Percentiles rank a stretch among this genome's conserved stretches.
Conservation (phyloP, 2,888 invertebrate genomes). For the Lasioglossum malachurum region DNA sequence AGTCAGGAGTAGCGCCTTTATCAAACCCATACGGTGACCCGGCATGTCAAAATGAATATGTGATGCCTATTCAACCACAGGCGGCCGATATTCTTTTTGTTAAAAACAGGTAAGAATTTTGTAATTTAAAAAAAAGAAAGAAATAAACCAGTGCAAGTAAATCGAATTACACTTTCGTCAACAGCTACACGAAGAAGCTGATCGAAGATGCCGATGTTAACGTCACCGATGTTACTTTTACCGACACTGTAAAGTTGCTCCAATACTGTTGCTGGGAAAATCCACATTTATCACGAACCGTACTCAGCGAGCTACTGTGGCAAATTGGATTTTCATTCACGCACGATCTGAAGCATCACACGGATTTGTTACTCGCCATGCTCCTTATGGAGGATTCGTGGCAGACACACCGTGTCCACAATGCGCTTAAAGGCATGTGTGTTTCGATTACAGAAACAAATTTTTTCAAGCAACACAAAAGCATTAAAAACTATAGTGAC, state of each 20-base stretch:
- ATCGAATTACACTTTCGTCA: conserved; percentile 41
- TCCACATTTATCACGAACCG: conserved; percentile 95
- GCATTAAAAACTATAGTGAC: too few species aligned
- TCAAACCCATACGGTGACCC: conserved; percentile 92
- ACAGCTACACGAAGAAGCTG: conserved; percentile 95
- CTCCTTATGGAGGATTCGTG: conserved; percentile 97
- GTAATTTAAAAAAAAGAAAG: neutral
- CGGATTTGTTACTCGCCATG: conserved; percentile 94
- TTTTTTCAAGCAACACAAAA: neutral
- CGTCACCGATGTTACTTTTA: conserved; percentile 88
- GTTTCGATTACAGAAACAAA: neutral
- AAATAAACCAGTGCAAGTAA: neutral
- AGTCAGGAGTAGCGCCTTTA: conserved; percentile 87
- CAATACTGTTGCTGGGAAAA: conserved; percentile 99
- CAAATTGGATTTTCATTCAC: conserved; percentile 95
- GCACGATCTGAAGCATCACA: conserved; percentile 96
- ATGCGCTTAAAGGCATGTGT: conserved; percentile 92
- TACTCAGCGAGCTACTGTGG: conserved; percentile 96
- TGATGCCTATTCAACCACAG: conserved; percentile 90
- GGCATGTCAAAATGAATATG: conserved; percentile 86
- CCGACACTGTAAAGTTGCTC: conserved; percentile 93
- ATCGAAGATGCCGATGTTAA: conserved; percentile 97
- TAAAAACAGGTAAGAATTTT: conserved; percentile 88
- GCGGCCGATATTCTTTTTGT: conserved; percentile 94
- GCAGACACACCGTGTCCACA: conserved; percentile 97